phyloP scores from a whole-genome alignment of 2,113 vertebrate genomes.

The Syngnathus floridae region DNA sequence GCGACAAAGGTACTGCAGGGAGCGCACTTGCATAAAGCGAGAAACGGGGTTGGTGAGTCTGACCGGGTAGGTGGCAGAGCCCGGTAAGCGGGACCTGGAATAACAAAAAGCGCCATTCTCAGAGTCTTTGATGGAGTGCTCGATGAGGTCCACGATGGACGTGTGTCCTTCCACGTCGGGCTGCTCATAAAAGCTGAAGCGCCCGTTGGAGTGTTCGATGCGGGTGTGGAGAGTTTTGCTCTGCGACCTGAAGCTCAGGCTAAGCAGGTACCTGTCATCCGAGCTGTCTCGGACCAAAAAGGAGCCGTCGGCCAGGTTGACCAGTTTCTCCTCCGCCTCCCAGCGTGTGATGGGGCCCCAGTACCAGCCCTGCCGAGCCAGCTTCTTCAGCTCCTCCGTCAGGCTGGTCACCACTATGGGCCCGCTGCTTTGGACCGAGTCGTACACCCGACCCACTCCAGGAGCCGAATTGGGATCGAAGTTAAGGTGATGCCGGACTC shows the following conservation, averaged over 20 bases:
- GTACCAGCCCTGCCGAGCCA: conserved; percentile 97
- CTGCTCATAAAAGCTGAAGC: conserved; percentile 98
- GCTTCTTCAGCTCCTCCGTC: conserved; percentile 95
- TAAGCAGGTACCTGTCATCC: conserved; percentile 93
- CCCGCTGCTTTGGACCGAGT: conserved; percentile 92
- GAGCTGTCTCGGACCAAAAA: conserved; percentile 97
- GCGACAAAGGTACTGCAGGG: conserved; percentile 95
- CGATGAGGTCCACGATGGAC: conserved; percentile 95
- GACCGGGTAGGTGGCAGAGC: conserved; percentile 93
- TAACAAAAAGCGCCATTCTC: conserved; percentile 98
- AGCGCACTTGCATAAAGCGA: conserved; percentile 98
- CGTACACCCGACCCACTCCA: conserved; percentile 89
- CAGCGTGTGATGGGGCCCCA: conserved; percentile 98
- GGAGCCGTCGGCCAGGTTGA: conserved; percentile 87
- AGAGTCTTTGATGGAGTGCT: conserved; percentile 96
- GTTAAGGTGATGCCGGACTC: conserved; percentile 89
- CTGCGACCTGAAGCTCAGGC: conserved; percentile 95
- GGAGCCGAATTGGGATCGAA: conserved; percentile 92
- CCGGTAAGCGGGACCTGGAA: conserved; percentile 92
- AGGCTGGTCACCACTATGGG: conserved; percentile 94
- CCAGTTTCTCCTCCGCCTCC: conserved; percentile 95
- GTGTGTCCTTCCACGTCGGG: conserved; percentile 96
- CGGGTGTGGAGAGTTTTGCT: conserved; percentile 95
- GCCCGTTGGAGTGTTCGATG: conserved; percentile 96
- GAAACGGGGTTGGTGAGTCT: conserved; percentile 94